Evolutionary conservation across 2,113 vertebrate genomes (phyloP).

Genomic region (Phalacrocorax brasilianus): DNA sequence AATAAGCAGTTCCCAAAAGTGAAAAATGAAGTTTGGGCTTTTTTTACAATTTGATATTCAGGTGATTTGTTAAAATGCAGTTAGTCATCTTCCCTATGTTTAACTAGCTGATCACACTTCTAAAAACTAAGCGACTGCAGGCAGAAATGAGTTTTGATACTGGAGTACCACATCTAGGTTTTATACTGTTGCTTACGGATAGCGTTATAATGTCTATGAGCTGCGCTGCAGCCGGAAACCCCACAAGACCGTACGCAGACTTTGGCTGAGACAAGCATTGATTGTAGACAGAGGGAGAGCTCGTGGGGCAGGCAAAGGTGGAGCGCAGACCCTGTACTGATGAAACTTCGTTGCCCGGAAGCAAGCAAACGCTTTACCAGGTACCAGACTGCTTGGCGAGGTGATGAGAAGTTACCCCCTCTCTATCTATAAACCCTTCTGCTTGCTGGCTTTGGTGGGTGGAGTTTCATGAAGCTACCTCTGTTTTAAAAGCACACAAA

Average conservation of each 20-base stretch:
- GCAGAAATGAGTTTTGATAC: neutral
- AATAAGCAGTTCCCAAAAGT: neutral
- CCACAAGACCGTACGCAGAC: neutral
- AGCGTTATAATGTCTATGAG: fast-evolving
- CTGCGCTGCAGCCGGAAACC: neutral
- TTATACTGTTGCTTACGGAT: neutral
- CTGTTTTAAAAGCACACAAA: neutral
- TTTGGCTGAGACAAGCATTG: neutral
- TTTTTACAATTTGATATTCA: neutral
- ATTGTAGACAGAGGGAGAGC: neutral
- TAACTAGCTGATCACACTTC: neutral
- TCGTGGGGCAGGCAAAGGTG: neutral
- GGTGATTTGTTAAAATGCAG: neutral
- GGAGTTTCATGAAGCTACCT: neutral
- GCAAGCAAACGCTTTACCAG: neutral
- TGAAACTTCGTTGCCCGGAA: neutral
- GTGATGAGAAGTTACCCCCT: neutral
- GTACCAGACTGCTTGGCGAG: neutral
- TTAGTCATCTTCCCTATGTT: neutral
- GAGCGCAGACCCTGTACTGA: too few relatives aligned
- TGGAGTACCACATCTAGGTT: neutral
- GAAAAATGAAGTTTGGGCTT: neutral
- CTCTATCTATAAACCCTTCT: neutral
- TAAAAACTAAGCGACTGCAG: neutral
- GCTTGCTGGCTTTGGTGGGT: fast-evolving